Percentiles rank a stretch among this genome's conserved stretches.
These are phyloP conservation scores for Perdita meconis DNA, from an alignment of 2,888 invertebrate genomes.

Conservation along the genomic window DNA sequence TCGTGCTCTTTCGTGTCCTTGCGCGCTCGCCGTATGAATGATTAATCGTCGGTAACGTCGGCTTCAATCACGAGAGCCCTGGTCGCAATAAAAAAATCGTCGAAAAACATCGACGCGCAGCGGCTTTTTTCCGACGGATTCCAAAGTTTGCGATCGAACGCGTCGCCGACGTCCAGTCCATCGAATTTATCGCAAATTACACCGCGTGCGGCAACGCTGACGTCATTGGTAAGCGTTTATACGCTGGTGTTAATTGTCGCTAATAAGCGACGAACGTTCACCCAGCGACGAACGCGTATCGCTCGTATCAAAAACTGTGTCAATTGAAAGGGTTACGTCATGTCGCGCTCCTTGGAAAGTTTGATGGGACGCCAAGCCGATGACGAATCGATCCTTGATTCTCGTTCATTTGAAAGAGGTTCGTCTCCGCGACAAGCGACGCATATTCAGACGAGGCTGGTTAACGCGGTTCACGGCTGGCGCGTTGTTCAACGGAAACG, in stretches of 20 bases:
- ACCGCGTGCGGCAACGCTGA: conserved; percentile 51
- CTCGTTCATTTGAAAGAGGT: conserved; percentile 7
- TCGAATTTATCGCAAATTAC: conserved; percentile 45
- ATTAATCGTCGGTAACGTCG: conserved; percentile 42
- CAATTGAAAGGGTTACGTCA: conserved; percentile 58
- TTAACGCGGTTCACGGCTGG: background rate
- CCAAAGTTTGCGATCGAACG: background rate
- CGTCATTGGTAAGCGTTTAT: conserved; percentile 67
- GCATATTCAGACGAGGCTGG: background rate
- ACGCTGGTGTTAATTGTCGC: conserved; percentile 61
- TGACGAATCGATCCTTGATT: conserved; percentile 13
- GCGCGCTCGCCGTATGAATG: conserved; percentile 29
- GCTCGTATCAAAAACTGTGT: conserved; percentile 53
- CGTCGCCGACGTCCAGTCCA: background rate
- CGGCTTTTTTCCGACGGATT: background rate
- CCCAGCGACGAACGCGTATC: conserved; percentile 55
- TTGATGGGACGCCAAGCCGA: conserved; percentile 5
- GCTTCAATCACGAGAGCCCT: conserved; percentile 5
- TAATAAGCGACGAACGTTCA: conserved; percentile 69
- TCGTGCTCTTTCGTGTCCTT: conserved; percentile 36
- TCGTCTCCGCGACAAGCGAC: background rate
- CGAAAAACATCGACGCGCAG: background rate
- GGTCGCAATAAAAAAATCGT: conserved; percentile 14
- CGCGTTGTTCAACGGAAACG: too few relatives aligned
- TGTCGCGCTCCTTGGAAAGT: conserved; percentile 17